Evolutionary conservation across 1,140 invertebrate genomes (phyloP).

Genomic region (Drosophila mojavensis): DNA sequence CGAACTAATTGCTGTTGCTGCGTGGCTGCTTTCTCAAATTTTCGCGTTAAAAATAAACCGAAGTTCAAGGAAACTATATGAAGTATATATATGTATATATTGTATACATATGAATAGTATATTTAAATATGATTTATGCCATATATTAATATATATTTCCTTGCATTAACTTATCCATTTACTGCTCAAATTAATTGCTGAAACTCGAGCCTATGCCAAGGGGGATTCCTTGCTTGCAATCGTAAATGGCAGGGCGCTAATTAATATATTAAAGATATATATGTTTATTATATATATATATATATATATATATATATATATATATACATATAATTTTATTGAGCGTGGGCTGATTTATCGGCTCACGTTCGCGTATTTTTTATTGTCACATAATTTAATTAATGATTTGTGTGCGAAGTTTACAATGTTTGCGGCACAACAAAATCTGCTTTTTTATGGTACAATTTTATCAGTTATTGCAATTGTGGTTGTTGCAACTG

Average conservation of each 20-base stretch:
- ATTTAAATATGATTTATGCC: not conserved
- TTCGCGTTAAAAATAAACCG: slow-evolving; percentile 54
- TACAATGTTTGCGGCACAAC: slow-evolving; percentile 20
- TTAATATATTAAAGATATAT: slow-evolving; percentile 29
- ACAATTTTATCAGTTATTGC: slow-evolving; percentile 6
- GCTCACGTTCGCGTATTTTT: slow-evolving; percentile 45
- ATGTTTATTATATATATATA: slow-evolving; percentile 2
- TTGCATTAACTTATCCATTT: slow-evolving; percentile 9
- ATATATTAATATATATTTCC: not conserved
- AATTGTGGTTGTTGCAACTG: not conserved
- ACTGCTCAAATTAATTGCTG: slow-evolving; percentile 10
- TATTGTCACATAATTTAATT: slow-evolving; percentile 77
- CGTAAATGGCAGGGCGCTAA: slow-evolving; percentile 39
- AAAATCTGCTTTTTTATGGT: slow-evolving; percentile 22
- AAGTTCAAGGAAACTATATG: not conserved
- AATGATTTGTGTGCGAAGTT: slow-evolving; percentile 60
- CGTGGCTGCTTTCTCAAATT: slow-evolving; percentile 19
- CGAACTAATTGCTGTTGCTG: slow-evolving; percentile 23
- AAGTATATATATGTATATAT: not conserved
- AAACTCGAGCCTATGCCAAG: slow-evolving; percentile 11
- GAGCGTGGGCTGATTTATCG: slow-evolving; percentile 38
- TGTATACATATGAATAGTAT: not conserved
- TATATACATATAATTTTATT: slow-evolving; percentile 13
- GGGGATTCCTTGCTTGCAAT: slow-evolving; percentile 24
- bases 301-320: slow-evolving; percentile 30